A percentile compares a stretch with the other conserved stretches of the same genome.
These are phyloP conservation scores for Dolichallabes microphthalmus DNA, from an alignment of 2,113 vertebrate species.

Conservation along the genomic window DNA sequence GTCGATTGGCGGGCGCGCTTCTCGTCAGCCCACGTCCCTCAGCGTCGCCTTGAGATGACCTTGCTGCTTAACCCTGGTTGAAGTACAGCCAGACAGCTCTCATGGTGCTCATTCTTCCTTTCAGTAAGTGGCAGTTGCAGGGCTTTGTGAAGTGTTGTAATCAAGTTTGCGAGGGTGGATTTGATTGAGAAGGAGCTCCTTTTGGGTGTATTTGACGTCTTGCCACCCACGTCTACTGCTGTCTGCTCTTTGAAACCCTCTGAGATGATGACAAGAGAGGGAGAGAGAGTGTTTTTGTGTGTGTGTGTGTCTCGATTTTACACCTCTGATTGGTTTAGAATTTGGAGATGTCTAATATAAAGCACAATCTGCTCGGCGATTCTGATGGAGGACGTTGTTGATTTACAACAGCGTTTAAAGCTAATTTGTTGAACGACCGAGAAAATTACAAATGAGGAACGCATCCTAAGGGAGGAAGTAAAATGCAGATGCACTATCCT, in stretches of 20 bases:
- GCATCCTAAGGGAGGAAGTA: background rate
- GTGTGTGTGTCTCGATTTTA: background rate
- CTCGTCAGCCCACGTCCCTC: slow-evolving; percentile 6
- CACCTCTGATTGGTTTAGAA: background rate
- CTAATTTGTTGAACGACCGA: background rate
- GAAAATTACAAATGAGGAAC: background rate
- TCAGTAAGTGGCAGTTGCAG: slow-evolving; percentile 44
- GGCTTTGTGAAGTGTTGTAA: slow-evolving; percentile 47
- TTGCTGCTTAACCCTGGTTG: slow-evolving; percentile 30
- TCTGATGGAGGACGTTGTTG: background rate
- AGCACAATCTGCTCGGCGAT: background rate
- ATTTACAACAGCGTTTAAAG: background rate
- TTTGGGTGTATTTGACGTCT: slow-evolving; percentile 29
- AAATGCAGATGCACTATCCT: background rate
- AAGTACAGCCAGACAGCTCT: slow-evolving; percentile 23
- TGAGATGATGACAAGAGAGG: background rate
- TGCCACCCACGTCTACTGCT: slow-evolving; percentile 44
- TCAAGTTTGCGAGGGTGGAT: slow-evolving; percentile 52
- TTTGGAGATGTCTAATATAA: background rate
- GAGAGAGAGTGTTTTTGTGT: background rate
- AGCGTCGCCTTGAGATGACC: slow-evolving; percentile 26
- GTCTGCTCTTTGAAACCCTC: slow-evolving; percentile 23
- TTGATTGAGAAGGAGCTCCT: slow-evolving; percentile 56
- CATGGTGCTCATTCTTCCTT: slow-evolving; percentile 33
- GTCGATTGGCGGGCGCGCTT: background rate